Evolutionary conservation across 2,888 invertebrate species (phyloP), one percentile per base, ranked within the genome.

Genomic region (Zygothrica quintamaculata): DNA sequence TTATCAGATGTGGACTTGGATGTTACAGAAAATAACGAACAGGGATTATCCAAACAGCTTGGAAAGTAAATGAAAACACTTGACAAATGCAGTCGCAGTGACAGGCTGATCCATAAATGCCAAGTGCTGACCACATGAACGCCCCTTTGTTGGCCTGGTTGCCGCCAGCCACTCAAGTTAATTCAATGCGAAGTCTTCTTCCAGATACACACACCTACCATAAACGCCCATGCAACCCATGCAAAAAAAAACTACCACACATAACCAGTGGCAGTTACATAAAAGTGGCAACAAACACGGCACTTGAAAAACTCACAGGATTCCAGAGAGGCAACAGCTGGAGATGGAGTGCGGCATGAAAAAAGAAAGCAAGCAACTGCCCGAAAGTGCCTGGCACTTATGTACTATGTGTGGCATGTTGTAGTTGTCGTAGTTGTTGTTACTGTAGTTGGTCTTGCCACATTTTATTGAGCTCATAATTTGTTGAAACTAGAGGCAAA

Each of bases 381-480:
- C 48, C 79, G 55, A 57, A 78, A 68, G 58, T 73, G 74, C 29
- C 59, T 64, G 69, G 46, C 75, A 77, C 81, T 77, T 66, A 55
- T 69, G 57, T 69, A 58, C 58, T 40, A 22, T 52, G 56, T 65
- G 79, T 64, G 57, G 73, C 74, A 47, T 55, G 69, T 61, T 65
- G 77, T 68, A 50, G 37, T 53, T 59, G 44, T 59, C 59, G 42
- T 46, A 29, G 42, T 12, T 22, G 29, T 12, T 42, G 22, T 11
- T 43, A 37, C 9, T 64, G 52, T 48, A 43, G 60, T 40, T 59
- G 48, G 39, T 51, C 46, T 50, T 62, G 66, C 59, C 64, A 64
- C 62, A 69, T 71, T 77, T 72, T 77, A 77, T 81, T 59, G 56
- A 65, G 51, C 75, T 72, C 81, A 77, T 77, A 81, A 74, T 81